Percentiles rank a stretch among this genome's conserved stretches.
These are phyloP conservation scores for Diploptera punctata DNA, from an alignment of 2,888 invertebrate genomes.

Conservation along the genomic window DNA sequence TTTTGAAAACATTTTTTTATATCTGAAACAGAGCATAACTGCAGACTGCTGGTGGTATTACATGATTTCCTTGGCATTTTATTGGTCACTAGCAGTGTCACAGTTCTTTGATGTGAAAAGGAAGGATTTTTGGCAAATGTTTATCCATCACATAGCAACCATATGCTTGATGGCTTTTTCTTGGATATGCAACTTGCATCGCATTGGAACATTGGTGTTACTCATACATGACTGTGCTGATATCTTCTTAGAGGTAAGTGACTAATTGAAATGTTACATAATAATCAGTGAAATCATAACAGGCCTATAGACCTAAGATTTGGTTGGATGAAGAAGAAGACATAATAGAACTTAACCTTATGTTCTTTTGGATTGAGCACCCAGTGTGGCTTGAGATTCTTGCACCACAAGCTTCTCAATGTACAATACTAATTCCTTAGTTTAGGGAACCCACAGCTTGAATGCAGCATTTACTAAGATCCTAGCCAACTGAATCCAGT, in stretches of 20 bases:
- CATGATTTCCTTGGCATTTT: slow-evolving; percentile 93
- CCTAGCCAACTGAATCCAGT: no score
- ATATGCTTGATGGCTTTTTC: slow-evolving; percentile 89
- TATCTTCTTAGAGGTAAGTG: slow-evolving; percentile 80
- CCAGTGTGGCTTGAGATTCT: no score
- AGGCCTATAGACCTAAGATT: no score
- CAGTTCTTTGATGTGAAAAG: slow-evolving; percentile 94
- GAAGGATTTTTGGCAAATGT: slow-evolving; percentile 98
- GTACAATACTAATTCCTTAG: no score
- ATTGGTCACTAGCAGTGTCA: slow-evolving; percentile 91
- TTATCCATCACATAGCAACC: slow-evolving; percentile 95
- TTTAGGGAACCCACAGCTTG: no score
- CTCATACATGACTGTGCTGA: slow-evolving; percentile 89
- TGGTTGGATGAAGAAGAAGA: no score
- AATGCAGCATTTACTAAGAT: no score
- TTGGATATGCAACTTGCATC: slow-evolving; percentile 93
- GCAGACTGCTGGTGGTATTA: slow-evolving; percentile 96
- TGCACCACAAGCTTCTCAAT: no score
- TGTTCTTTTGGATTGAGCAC: no score
- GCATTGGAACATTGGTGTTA: slow-evolving; percentile 89
- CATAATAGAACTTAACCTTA: no score
- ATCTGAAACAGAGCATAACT: slow-evolving; percentile 58
- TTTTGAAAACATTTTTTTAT: no score
- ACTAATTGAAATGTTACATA: background rate
- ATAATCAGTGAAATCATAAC: background rate